Conservation (phyloP, 2,113 vertebrate species). For the Periophthalmodon schlosseri region DNA sequence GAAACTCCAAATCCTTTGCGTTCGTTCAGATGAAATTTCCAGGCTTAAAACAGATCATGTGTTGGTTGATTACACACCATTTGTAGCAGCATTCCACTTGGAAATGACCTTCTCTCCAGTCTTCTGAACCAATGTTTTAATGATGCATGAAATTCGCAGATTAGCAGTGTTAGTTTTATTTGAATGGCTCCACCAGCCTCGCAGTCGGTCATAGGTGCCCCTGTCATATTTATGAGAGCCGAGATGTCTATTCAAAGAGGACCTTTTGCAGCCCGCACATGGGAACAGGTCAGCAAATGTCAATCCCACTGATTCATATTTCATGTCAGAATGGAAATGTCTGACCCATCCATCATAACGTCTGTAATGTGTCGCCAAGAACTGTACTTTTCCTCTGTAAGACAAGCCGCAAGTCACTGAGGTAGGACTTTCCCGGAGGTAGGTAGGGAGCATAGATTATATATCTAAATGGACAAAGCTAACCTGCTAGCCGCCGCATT, state of each 20-base stretch:
- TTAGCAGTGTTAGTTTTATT: conserved; percentile 69
- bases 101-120: conserved; percentile 64
- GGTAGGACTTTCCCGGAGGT: conserved; percentile 37
- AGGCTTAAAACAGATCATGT: conserved; percentile 44
- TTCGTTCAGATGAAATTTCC: conserved; percentile 28
- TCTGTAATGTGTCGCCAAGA: conserved; percentile 17
- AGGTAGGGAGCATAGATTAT: neutral
- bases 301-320: conserved; percentile 63
- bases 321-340: conserved; percentile 66
- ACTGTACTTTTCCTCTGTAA: conserved; percentile 8
- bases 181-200: conserved; percentile 45
- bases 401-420: neutral
- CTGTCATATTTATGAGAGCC: conserved; percentile 71
- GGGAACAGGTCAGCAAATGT: conserved; percentile 74
- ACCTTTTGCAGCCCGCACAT: conserved; percentile 68
- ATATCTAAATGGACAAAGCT: too few species aligned
- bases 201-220: conserved; percentile 60
- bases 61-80: conserved; percentile 54
- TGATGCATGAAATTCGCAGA: conserved; percentile 74
- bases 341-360: conserved; percentile 59
- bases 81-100: conserved; percentile 57
- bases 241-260: conserved; percentile 62
- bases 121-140: conserved; percentile 65
- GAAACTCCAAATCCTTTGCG: conserved; percentile 19
- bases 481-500: too few species aligned